Evolutionary conservation across 2,113 vertebrate genomes (phyloP), one percentile per base, ranked within the genome.

Genomic region (Onychostoma macrolepis): DNA sequence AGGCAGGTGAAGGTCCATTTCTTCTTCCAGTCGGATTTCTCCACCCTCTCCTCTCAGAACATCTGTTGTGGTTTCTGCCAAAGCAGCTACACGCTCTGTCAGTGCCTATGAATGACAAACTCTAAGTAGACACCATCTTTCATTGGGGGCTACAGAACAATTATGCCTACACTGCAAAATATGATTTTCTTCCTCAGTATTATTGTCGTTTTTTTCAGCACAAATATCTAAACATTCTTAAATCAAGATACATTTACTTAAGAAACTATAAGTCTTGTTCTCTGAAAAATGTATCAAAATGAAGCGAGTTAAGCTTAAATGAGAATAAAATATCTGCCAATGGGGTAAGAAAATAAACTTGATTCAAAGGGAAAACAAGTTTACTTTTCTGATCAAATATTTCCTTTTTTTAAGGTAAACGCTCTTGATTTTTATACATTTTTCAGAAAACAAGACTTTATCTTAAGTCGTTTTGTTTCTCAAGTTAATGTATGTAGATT

Each of bases 1-100:
- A 63, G 97, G 98, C 45, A 99, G 93, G 87, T 96, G 96, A 63
- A 99, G 95, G 86, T 98, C 95, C 5, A 97, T 96, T 89, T 97
- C 96, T 89, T 98, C 97, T 91, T 98, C 95, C 81, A 96, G 89
- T 41, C 94, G 95, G 36, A 98, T 93, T 77, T 96, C 96, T 83
- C 95, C 89, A 45, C 96, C 97, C 58, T 99, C 97, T 0, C 96
- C 96, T 65, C 92, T 96, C 61, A 96, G 95, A 56, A 97, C 90
- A 61, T 96, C 94, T 0, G 96, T 96, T 0, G 95, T 96, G 85
- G 95, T 95, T 88, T 96, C 91, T 2, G 97, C 97, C 11, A 96
- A 94, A 8, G 94, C 93, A 86, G 96, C 96, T 12, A 97, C 96
- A 2, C 89, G 96, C 74, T 97, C 95, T 72, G 97, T 97, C 91